Conservation (phyloP, 2,888 invertebrate genomes). For the Scaptomyza cyrtandrae region DNA sequence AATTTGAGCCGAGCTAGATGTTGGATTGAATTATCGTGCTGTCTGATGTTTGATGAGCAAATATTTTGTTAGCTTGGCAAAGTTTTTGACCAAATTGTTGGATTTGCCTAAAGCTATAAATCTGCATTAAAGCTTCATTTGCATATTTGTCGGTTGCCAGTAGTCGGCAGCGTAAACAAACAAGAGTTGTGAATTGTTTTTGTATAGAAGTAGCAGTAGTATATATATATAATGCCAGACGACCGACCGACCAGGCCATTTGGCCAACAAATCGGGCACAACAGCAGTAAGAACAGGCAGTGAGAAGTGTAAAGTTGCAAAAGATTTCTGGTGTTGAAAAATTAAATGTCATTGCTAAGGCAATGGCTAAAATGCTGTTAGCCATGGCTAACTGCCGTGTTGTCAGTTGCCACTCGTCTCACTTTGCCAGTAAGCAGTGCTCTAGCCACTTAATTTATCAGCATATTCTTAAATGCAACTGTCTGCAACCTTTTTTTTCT, state of each 20-base stretch:
- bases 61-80: conserved; percentile 28
- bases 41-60: conserved; percentile 30
- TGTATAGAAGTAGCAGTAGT: background rate
- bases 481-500: conserved; percentile 11
- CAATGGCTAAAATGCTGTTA: conserved; percentile 58
- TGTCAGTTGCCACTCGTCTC: conserved; percentile 47
- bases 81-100: conserved; percentile 37
- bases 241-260: background rate
- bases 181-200: conserved; percentile 6
- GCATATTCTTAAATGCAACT: conserved; percentile 50
- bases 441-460: conserved; percentile 54
- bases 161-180: conserved; percentile 1
- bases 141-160: conserved; percentile 44
- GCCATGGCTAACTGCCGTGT: conserved; percentile 41
- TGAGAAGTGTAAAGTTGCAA: conserved; percentile 6
- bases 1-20: conserved; percentile 14
- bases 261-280: background rate
- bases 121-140: conserved; percentile 71
- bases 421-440: conserved; percentile 9
- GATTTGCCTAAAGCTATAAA: conserved; percentile 60
- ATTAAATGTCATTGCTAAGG: conserved; percentile 69
- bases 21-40: conserved; percentile 13
- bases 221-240: background rate
- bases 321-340: conserved; percentile 57
- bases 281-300: background rate